These are phyloP conservation scores for Phrixothrix hirtus DNA, from an alignment of 2,888 invertebrate species.

Conservation along the genomic window DNA sequence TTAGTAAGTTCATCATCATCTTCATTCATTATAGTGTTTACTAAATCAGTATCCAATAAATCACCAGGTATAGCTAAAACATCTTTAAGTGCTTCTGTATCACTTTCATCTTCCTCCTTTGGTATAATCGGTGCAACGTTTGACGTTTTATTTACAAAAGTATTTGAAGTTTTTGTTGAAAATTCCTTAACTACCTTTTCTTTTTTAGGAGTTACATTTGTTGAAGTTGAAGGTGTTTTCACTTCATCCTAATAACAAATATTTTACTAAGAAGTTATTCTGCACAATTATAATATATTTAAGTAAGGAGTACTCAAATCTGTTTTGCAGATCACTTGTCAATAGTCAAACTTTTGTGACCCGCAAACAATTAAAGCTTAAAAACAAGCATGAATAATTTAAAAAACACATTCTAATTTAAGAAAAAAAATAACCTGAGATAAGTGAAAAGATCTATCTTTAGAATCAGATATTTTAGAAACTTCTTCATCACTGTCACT, in stretches of 20 bases:
- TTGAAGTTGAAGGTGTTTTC: slow-evolving; percentile 70
- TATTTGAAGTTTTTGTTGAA: slow-evolving; percentile 20
- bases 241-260: slow-evolving; percentile 78
- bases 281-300: too few relatives aligned
- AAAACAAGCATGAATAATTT: too few relatives aligned
- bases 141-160: slow-evolving; percentile 6
- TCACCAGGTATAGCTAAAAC: slow-evolving; percentile 67
- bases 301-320: too few relatives aligned
- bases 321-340: too few relatives aligned
- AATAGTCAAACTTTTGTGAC: too few relatives aligned
- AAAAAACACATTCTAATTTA: too few relatives aligned
- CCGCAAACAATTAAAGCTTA: too few relatives aligned
- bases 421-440: slow-evolving; percentile 52
- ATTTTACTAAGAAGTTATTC: too few relatives aligned
- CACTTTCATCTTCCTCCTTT: slow-evolving; percentile 58
- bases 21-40: slow-evolving; percentile 70
- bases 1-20: slow-evolving; percentile 61
- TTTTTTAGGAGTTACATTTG: slow-evolving; percentile 68
- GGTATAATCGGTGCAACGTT: slow-evolving; percentile 29
- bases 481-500: slow-evolving; percentile 61
- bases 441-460: slow-evolving; percentile 59
- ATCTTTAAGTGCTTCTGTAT: slow-evolving; percentile 67
- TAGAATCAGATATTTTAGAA: slow-evolving; percentile 46
- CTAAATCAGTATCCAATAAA: slow-evolving; percentile 67
- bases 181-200: slow-evolving; percentile 58